phyloP scores from a whole-genome alignment of 1,140 invertebrate genomes.

The Grapholita molesta region DNA sequence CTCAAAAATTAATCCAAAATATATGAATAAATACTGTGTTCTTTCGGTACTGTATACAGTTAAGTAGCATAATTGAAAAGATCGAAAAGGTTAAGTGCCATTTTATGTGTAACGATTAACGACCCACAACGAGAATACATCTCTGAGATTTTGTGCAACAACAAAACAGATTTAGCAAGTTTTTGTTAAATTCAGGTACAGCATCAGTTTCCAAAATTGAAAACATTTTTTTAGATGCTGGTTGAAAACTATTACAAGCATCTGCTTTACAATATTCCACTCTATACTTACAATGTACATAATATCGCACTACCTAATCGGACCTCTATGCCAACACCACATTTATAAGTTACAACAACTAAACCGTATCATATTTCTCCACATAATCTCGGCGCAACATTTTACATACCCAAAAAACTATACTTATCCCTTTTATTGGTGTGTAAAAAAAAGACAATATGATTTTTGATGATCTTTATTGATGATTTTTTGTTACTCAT shows the following conservation, averaged over 20 bases:
- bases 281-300: neutral
- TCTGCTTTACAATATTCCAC: no score
- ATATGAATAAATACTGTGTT: conserved; percentile 40
- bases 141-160: neutral
- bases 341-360: neutral
- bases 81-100: conserved; percentile 10
- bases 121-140: no score
- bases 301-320: neutral
- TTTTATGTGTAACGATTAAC: neutral
- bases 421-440: no score
- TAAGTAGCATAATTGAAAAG: neutral
- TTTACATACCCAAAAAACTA: no score
- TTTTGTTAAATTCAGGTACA: neutral
- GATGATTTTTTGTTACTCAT: no score
- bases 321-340: neutral
- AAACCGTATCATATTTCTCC: no score
- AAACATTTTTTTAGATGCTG: neutral
- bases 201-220: neutral
- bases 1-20: conserved; percentile 11
- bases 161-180: neutral
- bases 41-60: conserved; percentile 17
- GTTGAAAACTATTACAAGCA: neutral
- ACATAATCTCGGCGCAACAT: no score
- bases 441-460: no score
- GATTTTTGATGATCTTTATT: no score